Base-by-base conservation (phyloP, 2,888 invertebrate genomes). In the Dioctria linearis region DNA sequence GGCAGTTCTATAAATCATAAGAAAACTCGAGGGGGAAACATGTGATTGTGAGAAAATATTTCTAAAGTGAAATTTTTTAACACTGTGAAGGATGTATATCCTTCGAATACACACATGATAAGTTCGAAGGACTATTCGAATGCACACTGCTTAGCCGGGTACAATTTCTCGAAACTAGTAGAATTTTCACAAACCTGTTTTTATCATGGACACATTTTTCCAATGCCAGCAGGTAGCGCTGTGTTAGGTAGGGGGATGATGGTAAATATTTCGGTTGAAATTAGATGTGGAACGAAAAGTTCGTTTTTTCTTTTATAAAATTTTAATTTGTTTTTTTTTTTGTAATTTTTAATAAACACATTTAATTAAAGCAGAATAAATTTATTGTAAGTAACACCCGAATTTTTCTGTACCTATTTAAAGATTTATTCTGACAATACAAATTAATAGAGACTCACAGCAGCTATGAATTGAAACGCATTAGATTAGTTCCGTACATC, bases 121-220 rank as follows among this genome's bases (percentile, higher is more conserved):
- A 13, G 46, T 46, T 40, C 39, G 3, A 43, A 25, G 8, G 8
- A 67, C 1, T 46, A 6, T 46, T 46, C 46, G 46, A 6, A 43
- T 8, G 11, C 46, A 25, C 46, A 46, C 3, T 1, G 2, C 51
- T 49, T 25, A 25, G 25, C 51, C 11, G 51, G 40, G 40, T 65
- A n/a, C 65, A 3, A 2, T 39, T 25, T 42, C 11, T 39, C 5
- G 3, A 3, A 42, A 11, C 11, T 11, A 42, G 3, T 13, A 67
- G 6, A 46, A 25, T 43, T 40, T 67, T 5, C 67, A 42, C 46
- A 67, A 67, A 67, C 67, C 67, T 46, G 42, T 43, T 13, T 13
- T n/a, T 67, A 67, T 40, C 42, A 8, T 43, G 67, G 67, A 67
- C 43, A 67, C 67, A 43, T 46, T 8, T 67, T 67, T 46, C 9